Evolutionary conservation across 2,113 vertebrate genomes (phyloP).

Genomic region (Morone saxatilis): DNA sequence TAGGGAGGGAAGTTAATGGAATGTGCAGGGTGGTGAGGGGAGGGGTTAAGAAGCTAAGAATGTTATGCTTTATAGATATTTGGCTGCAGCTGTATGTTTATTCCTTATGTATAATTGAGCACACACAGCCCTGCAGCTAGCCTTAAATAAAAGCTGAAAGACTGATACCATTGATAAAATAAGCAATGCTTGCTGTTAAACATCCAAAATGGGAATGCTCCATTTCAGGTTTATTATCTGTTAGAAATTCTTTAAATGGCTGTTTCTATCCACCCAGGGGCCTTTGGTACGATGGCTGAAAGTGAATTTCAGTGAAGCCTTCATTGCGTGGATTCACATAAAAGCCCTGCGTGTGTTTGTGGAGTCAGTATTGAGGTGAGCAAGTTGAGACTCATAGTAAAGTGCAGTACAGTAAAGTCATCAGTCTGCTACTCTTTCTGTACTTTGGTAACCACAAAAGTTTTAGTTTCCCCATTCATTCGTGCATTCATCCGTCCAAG

Average conservation of each 20-base stretch:
- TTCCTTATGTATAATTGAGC: neutral
- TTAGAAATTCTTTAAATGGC: neutral
- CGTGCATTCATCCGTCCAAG: neutral
- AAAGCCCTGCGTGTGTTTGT: slow-evolving; percentile 98
- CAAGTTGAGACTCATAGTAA: neutral
- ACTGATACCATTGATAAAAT: neutral
- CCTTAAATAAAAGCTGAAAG: neutral
- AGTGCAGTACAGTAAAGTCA: neutral
- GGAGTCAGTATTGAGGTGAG: slow-evolving; percentile 96
- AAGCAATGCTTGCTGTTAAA: neutral
- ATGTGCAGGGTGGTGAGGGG: neutral
- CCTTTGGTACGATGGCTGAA: slow-evolving; percentile 98
- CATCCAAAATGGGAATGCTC: neutral
- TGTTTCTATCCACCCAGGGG: slow-evolving; percentile 84
- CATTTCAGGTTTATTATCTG: neutral
- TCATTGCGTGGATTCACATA: slow-evolving; percentile 99
- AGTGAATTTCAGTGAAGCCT: slow-evolving; percentile 99
- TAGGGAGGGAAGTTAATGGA: neutral
- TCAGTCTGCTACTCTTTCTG: neutral
- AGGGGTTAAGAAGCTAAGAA: neutral
- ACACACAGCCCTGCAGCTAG: neutral
- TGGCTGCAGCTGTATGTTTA: neutral
- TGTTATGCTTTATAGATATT: neutral
- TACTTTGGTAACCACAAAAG: neutral
- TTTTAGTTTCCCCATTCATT: neutral